Evolutionary conservation across 2,797 vertebrate genomes (phyloP).

Genomic region (Rhinogobio ventralis): DNA sequence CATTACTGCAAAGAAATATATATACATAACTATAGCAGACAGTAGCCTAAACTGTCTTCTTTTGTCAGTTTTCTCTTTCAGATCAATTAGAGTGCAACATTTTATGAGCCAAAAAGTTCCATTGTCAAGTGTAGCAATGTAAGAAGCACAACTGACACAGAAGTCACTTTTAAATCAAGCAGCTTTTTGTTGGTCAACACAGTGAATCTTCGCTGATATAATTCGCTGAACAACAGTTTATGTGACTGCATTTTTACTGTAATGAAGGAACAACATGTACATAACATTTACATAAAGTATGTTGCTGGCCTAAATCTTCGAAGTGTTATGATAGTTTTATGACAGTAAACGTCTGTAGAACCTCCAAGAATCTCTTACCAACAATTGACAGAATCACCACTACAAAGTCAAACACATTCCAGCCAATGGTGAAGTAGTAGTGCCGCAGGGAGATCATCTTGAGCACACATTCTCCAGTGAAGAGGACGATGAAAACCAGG

Average conservation of each 20-base stretch:
- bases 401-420: conserved; percentile 99
- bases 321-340: not conserved
- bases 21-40: not conserved
- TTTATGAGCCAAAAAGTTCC: not conserved
- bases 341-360: conserved; percentile 3
- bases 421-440: conserved; percentile 97
- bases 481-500: conserved; percentile 94
- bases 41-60: not conserved
- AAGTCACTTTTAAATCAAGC: conserved; percentile 3
- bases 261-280: not conserved
- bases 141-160: no score
- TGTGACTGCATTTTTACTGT: not conserved
- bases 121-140: not conserved
- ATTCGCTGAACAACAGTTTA: not conserved
- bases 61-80: not conserved
- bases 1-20: not conserved
- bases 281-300: not conserved
- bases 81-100: not conserved
- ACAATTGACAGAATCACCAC: conserved; percentile 98
- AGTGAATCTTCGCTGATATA: no score
- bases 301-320: not conserved
- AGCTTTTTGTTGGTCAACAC: not conserved
- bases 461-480: conserved; percentile 92
- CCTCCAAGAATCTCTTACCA: conserved; percentile 80
- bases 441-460: conserved; percentile 94